phyloP scores from a whole-genome alignment of 2,888 invertebrate genomes.

The Sepiola atlantica region DNA sequence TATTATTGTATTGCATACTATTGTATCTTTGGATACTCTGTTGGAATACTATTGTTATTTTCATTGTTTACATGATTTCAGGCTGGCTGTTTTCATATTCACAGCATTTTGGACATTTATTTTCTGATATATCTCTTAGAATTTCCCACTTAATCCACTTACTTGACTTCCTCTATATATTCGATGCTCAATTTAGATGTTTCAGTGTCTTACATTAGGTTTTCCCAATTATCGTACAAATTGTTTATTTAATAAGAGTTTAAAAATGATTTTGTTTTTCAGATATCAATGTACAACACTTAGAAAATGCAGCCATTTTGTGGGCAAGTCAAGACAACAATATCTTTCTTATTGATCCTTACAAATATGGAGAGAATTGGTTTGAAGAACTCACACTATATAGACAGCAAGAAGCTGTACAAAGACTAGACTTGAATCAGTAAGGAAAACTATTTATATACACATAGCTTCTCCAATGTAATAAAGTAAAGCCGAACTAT shows the following conservation, averaged over 20 bases:
- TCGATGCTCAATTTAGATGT: too few relatives aligned
- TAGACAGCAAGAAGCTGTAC: constrained; percentile 63
- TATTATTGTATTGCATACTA: too few relatives aligned
- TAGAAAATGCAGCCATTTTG: constrained; percentile 74
- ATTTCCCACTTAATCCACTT: too few relatives aligned
- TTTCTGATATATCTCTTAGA: too few relatives aligned
- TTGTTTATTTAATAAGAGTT: background rate
- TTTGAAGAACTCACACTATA: constrained; percentile 63
- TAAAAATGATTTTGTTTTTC: constrained; percentile 47
- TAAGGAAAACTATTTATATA: background rate
- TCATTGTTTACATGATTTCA: too few relatives aligned
- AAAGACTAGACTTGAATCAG: constrained; percentile 67
- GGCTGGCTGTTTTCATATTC: too few relatives aligned
- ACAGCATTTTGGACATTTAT: background rate
- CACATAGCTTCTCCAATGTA: too few relatives aligned
- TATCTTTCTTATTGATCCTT: constrained; percentile 72
- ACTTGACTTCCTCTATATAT: too few relatives aligned
- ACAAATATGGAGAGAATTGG: constrained; percentile 67
- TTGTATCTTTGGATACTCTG: too few relatives aligned
- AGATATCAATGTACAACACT: constrained; percentile 72
- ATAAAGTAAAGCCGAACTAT: too few relatives aligned
- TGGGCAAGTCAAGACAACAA: constrained; percentile 72
- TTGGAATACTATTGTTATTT: too few relatives aligned
- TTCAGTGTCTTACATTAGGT: too few relatives aligned
- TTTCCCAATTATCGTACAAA: background rate